Evolutionary conservation across 2,888 invertebrate genomes (phyloP), one percentile per base, ranked within the genome.

Genomic region (Platerodrilus igneus): DNA sequence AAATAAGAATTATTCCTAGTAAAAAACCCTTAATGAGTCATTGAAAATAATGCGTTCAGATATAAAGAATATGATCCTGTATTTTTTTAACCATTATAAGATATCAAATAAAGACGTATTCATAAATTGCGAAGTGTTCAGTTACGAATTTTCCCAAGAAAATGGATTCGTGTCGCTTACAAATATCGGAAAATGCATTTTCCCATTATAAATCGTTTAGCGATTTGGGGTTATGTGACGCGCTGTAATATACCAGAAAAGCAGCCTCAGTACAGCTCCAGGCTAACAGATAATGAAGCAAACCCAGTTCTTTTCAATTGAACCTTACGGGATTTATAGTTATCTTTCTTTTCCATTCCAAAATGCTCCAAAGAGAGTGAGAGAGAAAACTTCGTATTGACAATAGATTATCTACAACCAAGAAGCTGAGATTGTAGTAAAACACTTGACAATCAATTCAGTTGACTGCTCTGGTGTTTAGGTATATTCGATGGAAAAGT

Each of bases 121-220:
- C n/a, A n/a, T n/a, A n/a, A n/a, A n/a, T n/a, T n/a, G n/a, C n/a
- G n/a, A n/a, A n/a, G n/a, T n/a, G n/a, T n/a, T n/a, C n/a, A n/a
- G n/a, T n/a, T n/a, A n/a, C n/a, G n/a, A n/a, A n/a, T n/a, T n/a
- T n/a, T n/a, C n/a, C n/a, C n/a, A n/a, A n/a, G n/a, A n/a, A n/a
- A n/a, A n/a, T n/a, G n/a, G n/a, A n/a, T n/a, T n/a, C n/a, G n/a
- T n/a, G n/a, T n/a, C n/a, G n/a, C n/a, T n/a, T n/a, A n/a, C n/a
- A 45, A 36, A 30, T 52, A 50, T 47, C 49, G 52, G 43, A 57
- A 62, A 62, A 63, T 62, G 62, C 60, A 59, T 62, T 59, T 55
- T 55, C 51, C 59, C 60, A 63, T 64, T 64, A 63, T 59, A 62
- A 63, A 64, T 59, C 64, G 64, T 63, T 64, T 64, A 64, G 61